phyloP scores from a whole-genome alignment of 2,888 invertebrate species.

The Pristionchus japonicus region DNA sequence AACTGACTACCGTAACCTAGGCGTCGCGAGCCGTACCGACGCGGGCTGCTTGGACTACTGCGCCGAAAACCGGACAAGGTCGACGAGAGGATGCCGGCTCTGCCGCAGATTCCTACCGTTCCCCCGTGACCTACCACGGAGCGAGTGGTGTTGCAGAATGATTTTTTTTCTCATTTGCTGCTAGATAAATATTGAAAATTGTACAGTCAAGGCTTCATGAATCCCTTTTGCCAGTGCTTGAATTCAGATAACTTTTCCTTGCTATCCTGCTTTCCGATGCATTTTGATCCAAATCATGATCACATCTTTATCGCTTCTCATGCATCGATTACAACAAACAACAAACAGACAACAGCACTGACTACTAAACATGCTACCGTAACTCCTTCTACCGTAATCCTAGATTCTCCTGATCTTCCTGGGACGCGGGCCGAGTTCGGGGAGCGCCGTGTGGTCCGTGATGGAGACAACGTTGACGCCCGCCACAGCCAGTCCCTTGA shows the following conservation, averaged over 20 bases:
- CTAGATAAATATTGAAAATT: background rate
- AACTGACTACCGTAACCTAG: background rate
- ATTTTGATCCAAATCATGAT: background rate
- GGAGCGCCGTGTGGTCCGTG: conserved; percentile 90
- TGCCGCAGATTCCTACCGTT: conserved; percentile 34
- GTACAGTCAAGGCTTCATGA: too few relatives aligned
- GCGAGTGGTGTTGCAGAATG: background rate
- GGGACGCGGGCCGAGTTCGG: conserved; percentile 85
- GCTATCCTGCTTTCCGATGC: background rate
- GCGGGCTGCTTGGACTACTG: conserved; percentile 35
- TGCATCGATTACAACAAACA: background rate
- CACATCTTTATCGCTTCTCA: background rate
- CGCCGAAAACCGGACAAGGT: conserved; percentile 44
- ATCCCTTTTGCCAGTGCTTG: too few relatives aligned
- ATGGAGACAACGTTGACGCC: conserved; percentile 91
- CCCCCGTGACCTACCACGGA: background rate
- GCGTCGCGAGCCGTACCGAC: conserved; percentile 24
- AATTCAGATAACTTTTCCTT: too few relatives aligned
- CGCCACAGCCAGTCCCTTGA: conserved; percentile 93
- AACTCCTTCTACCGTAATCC: background rate
- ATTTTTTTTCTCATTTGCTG: background rate
- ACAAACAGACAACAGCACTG: background rate
- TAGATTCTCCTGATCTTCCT: conserved; percentile 89
- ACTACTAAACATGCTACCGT: background rate
- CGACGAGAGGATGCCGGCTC: conserved; percentile 39